Evolutionary conservation across 2,113 vertebrate species (phyloP).

Genomic region (Leucoraja erinaceus): DNA sequence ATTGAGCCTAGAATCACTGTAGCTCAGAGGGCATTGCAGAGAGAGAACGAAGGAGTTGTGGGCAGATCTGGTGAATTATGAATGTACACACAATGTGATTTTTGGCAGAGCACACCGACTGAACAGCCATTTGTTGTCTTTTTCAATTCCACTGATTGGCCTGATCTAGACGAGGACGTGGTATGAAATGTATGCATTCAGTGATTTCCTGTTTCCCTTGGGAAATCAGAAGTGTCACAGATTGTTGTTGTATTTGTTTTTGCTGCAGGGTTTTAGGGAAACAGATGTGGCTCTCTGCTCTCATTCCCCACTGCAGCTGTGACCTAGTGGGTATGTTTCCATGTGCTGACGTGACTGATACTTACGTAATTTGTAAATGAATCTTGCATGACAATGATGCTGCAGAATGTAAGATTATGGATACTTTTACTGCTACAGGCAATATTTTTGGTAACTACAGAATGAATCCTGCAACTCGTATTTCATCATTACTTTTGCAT

Average conservation of each 20-base stretch:
- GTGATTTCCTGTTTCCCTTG: slow-evolving; percentile 6
- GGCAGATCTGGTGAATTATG: not conserved
- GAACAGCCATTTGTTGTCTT: slow-evolving; percentile 19
- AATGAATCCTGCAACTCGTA: slow-evolving; percentile 12
- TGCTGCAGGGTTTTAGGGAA: slow-evolving; percentile 34
- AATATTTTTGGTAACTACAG: slow-evolving; percentile 24
- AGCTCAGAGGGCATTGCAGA: not conserved
- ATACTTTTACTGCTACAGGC: not conserved
- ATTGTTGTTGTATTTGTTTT: slow-evolving; percentile 37
- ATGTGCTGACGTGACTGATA: slow-evolving; percentile 25
- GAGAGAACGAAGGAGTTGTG: not conserved
- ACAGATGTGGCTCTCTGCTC: slow-evolving; percentile 35
- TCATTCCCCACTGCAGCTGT: slow-evolving; percentile 16
- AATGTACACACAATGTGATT: slow-evolving; percentile 14
- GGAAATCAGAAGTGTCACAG: slow-evolving; percentile 35
- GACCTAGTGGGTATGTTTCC: slow-evolving; percentile 24
- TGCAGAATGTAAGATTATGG: not conserved
- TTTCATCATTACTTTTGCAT: not conserved
- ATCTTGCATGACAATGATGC: not conserved
- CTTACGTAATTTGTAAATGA: slow-evolving; percentile 15
- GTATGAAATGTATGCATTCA: slow-evolving; percentile 37
- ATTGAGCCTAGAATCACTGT: not conserved
- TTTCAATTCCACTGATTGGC: slow-evolving; percentile 30
- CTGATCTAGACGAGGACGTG: not conserved
- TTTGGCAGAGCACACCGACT: slow-evolving; percentile 5